Evolutionary conservation across 2,113 vertebrate genomes (phyloP), one percentile per base, ranked within the genome.

Genomic region (Carassius gibelio): DNA sequence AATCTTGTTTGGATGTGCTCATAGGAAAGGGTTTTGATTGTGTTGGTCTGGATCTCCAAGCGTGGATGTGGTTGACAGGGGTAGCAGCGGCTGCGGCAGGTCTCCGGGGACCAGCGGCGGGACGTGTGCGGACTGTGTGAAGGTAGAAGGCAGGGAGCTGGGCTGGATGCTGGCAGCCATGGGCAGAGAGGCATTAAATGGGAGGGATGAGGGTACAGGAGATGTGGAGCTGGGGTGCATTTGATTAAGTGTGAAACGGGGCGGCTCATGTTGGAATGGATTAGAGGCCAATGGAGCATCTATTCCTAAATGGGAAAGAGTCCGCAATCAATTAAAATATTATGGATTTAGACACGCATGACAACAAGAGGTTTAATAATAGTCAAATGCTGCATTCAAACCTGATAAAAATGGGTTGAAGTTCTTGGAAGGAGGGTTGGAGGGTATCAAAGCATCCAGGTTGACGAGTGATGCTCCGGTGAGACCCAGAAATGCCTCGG

Each of bases 391-490:
- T 19, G 72, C 19, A 13, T 69, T 64, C 23, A 85, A 93, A 99
- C 97, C 96, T 89, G 97, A 94, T 84, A 98, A 91, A 89, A 99
- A 99, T 19, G 98, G 98, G 91, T 99, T 99, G 84, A 93, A 93
- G 34, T 91, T 94, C 92, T 96, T 97, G 74, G 94, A 84, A 19
- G 90, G 85, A 0, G 91, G 86, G 75, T 95, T 93, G 1, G 69
- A 74, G 13, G 96, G 91, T 2, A 99, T 96, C 91, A 99, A 85
- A 8, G 90, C 94, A 64, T 99, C 96, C 87, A 99, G 92, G 90
- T 99, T 96, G 86, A 99, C 97, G 89, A 99, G 91, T 0, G 97
- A 97, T 75, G 96, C 97, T 23, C 94, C 97, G 0, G 94, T 94
- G 0, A 97, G 96, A 61, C 93, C 97, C 55, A 99, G 94, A 91